phyloP scores from a whole-genome alignment of 2,797 vertebrate genomes.

The Schizopygopsis malacanthus region DNA sequence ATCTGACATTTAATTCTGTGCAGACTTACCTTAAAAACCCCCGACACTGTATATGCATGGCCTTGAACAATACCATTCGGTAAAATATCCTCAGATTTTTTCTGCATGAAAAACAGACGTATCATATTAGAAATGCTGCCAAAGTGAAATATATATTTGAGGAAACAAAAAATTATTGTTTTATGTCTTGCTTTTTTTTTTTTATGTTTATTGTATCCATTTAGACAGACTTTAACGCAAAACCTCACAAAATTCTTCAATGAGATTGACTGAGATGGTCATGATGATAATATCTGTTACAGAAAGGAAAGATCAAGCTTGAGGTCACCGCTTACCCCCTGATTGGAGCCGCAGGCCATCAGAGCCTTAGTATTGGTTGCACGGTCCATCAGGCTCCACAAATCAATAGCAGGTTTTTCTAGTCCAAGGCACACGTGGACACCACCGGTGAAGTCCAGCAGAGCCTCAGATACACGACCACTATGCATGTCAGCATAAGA shows the following conservation, averaged over 20 bases:
- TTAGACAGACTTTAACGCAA: not conserved
- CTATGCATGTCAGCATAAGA: conserved; percentile 86
- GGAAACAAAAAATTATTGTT: not conserved
- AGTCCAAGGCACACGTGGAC: conserved; percentile 77
- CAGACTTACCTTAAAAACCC: conserved; percentile 68
- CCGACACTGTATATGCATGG: conserved; percentile 78
- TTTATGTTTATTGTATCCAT: not conserved
- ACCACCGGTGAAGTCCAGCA: conserved; percentile 89
- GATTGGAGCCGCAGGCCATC: conserved; percentile 81
- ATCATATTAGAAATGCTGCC: not conserved
- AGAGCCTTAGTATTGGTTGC: conserved; percentile 70
- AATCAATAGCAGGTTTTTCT: conserved; percentile 66
- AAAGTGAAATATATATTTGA: not conserved
- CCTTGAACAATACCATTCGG: conserved; percentile 75
- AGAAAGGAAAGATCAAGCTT: not conserved
- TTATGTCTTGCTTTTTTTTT: not conserved
- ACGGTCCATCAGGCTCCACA: conserved; percentile 81
- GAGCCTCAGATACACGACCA: conserved; percentile 83
- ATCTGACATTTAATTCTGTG: conserved; percentile 4
- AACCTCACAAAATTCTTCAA: not conserved
- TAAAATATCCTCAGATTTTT: conserved; percentile 31
- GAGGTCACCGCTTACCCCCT: conserved; percentile 70
- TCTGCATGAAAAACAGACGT: conserved; percentile 31
- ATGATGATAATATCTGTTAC: not conserved
- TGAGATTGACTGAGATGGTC: not conserved